Evolutionary conservation across 1,140 invertebrate genomes (phyloP), one percentile per base, ranked within the genome.

Genomic region (Agraylea sexmaculata): DNA sequence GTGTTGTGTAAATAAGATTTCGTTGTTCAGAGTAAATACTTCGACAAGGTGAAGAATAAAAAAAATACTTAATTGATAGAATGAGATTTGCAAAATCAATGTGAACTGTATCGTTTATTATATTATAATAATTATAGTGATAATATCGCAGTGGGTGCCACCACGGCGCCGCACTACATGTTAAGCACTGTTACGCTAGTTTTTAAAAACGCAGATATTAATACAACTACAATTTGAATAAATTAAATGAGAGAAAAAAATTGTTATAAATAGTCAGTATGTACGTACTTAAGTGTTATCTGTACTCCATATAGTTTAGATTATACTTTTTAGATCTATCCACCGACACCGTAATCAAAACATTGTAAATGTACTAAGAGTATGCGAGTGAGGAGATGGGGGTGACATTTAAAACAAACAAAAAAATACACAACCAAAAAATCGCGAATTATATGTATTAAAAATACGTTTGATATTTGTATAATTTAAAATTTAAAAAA

Each of bases 261-360:
- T 58, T 58, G 55, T 59, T 53, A 55, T 50, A 53, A 51, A 57
- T 56, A 54, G 51, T 53, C 50, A 51, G 48, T 50, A 50, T 50
- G 48, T 50, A 50, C 48, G 48, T 53, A 55, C 49, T 49, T 58
- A 56, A 59, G 53, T 59, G 57, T 59, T 59, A 56, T 52, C 52
- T 56, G 57, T 59, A 57, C 51, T 56, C 56, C 53, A 57, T 57
- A 59, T 52, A 57, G 51, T 57, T 49, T 57, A 57, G 55, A 51
- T 39, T 46, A 46, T 49, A 43, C 46, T 46, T 46, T 49, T 46
- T 44, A 44, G 44, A 46, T 48, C 27, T 46, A 43, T 49, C 47
- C 47, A 46, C 36, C 30, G 35, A 40, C 42, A 40, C 23, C 17
- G 25, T 23, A 32, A 3, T 17, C 30, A 5, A 6, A 13, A 32